Base-by-base conservation (phyloP, 2,888 invertebrate species). In the Cerastoderma edule region DNA sequence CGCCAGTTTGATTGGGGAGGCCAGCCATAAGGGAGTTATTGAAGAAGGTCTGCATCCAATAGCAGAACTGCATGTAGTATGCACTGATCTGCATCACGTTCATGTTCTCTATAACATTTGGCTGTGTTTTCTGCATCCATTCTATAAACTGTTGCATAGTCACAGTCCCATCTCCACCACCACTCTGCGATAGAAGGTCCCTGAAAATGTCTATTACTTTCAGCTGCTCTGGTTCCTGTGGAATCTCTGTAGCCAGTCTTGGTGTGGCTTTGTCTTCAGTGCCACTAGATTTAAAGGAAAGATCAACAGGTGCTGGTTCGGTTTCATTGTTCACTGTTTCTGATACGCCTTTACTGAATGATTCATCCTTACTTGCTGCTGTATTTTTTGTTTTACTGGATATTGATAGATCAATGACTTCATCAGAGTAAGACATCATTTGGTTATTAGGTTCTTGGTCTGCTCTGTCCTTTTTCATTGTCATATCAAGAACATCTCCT, bases 31-130 rank as follows among this genome's bases (percentile, higher is more conserved):
- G 33, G 13, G 50, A 13, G 28, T 50, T 66, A 22, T 50, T 33
- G n/a, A 48, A 33, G 32, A 66, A 50, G 10, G 19, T 54, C 27
- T 69, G 69, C 69, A 69, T 69, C 69, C 69, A 69, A 48, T 60
- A 46, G 27, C 50, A 32, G 28, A 69, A 69, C 50, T 69, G 69
- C 53, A 67, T 33, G 56, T 56, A 67, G 16, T 46, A 33, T 22
- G 33, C 48, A 16, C 33, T 69, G 16, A 33, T 6, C 24, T 67
- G 56, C 63, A 69, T 63, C 50, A 68, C 30, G 32, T 68, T 68
- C 24, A 60, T 33, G n/a, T 60, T 60, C 4, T 57, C 30, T 30
- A 46, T 39, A 6, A 16, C 2, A 8, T 30, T 28, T 22, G 46
- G 39, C 63, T 46, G 60, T 6, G 53, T 60, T 32, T 69, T 69